A percentile compares a stretch with the other conserved stretches of the same genome.
phyloP scores from a whole-genome alignment of 64 coral and sea anemone species.

The Actinia equina region DNA sequence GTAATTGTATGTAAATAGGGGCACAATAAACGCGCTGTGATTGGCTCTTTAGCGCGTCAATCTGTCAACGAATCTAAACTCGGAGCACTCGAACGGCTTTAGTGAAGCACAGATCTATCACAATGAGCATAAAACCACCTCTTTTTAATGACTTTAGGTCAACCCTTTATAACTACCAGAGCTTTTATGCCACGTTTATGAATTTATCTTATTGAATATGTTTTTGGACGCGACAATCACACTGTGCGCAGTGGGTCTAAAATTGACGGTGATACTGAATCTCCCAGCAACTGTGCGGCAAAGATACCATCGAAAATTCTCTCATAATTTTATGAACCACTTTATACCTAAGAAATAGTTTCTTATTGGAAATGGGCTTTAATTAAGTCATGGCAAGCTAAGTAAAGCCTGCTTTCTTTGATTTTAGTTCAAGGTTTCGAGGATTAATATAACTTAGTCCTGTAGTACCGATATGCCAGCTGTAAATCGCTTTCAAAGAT shows the following conservation, averaged over 20 bases:
- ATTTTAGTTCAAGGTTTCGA: neutral
- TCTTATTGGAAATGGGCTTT: neutral
- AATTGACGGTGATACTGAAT: neutral
- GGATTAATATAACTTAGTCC: neutral
- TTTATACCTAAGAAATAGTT: neutral
- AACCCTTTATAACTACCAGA: neutral
- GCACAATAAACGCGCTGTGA: neutral
- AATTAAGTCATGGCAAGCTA: neutral
- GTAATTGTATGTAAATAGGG: slow-evolving; percentile 43
- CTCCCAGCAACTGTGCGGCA: neutral
- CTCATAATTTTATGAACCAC: neutral
- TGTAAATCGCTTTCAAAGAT: neutral
- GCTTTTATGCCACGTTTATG: neutral
- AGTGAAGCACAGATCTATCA: neutral
- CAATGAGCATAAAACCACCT: neutral
- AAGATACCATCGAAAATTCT: neutral
- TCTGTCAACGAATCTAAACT: slow-evolving; percentile 25
- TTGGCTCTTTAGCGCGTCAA: slow-evolving; percentile 22
- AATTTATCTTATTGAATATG: neutral
- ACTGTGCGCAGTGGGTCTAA: neutral
- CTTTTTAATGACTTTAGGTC: neutral
- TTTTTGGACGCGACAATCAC: neutral
- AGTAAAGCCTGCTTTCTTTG: neutral
- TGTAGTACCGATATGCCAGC: neutral
- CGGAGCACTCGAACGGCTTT: neutral